Evolutionary conservation across 2,888 invertebrate genomes (phyloP).

Genomic region (Oligia fasciuncula): DNA sequence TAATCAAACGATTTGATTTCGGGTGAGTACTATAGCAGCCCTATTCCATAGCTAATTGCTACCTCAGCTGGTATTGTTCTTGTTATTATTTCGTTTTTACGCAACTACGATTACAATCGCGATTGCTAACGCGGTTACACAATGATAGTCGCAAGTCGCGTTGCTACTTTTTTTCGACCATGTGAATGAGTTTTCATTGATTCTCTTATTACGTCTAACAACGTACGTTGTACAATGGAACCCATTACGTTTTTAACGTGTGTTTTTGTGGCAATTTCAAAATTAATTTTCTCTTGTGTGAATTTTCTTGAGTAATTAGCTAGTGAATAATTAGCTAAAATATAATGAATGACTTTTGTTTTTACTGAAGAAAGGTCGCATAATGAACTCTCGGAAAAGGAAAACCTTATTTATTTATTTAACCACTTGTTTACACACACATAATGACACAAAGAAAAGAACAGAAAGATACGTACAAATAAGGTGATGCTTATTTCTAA

Average conservation of each 20-base stretch:
- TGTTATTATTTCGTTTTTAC: conserved; percentile 75
- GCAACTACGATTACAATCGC: conserved; percentile 68
- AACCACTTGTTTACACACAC: too few species aligned
- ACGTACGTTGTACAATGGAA: conserved; percentile 50
- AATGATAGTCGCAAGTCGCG: conserved; percentile 50
- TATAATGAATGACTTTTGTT: conserved; percentile 28
- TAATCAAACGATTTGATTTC: conserved; percentile 29
- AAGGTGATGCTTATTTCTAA: too few species aligned
- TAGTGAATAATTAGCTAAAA: conserved; percentile 14
- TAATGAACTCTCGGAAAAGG: neutral
- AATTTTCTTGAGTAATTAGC: conserved; percentile 35
- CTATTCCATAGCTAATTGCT: conserved; percentile 73
- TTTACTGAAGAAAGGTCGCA: conserved; percentile 20
- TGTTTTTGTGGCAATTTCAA: conserved; percentile 50
- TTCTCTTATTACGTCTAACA: conserved; percentile 59
- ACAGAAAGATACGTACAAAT: too few species aligned
- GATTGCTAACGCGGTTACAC: conserved; percentile 55
- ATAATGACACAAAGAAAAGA: too few species aligned
- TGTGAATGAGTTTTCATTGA: conserved; percentile 68
- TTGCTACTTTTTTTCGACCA: conserved; percentile 60
- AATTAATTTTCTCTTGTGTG: conserved; percentile 49
- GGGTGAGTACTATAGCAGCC: conserved; percentile 45
- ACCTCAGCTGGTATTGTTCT: conserved; percentile 73
- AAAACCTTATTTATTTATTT: neutral
- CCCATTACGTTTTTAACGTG: conserved; percentile 51